Evolutionary conservation across 2,888 invertebrate genomes (phyloP).

Genomic region (Crocallis elinguaria): DNA sequence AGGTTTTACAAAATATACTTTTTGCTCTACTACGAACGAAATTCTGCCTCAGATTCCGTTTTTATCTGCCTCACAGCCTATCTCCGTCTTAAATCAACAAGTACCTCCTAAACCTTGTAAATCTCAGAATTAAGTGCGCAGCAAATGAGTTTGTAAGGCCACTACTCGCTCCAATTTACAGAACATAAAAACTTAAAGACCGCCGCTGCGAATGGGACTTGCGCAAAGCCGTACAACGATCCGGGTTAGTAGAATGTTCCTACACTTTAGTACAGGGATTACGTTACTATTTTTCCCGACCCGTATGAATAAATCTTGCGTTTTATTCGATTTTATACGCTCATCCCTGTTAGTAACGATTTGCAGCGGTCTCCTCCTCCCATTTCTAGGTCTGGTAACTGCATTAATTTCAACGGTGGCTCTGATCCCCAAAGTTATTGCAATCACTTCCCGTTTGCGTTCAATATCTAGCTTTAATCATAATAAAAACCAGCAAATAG

Average conservation of each 20-base stretch:
- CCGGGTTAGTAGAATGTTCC: slow-evolving; percentile 42
- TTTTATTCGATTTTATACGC: slow-evolving; percentile 52
- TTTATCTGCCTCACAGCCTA: slow-evolving; percentile 8
- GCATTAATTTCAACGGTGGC: slow-evolving; percentile 17
- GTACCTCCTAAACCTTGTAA: slow-evolving; percentile 28
- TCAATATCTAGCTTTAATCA: no score
- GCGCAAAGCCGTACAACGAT: slow-evolving; percentile 39
- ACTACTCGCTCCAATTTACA: slow-evolving; percentile 33
- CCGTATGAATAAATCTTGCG: slow-evolving; percentile 53
- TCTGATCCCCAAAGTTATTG: slow-evolving; percentile 24
- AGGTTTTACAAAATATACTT: no score
- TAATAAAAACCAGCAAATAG: no score
- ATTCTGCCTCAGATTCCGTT: not conserved
- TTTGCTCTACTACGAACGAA: not conserved
- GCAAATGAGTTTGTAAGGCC: slow-evolving; percentile 28
- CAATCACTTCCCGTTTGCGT: not conserved
- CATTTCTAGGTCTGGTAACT: slow-evolving; percentile 12
- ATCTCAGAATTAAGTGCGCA: slow-evolving; percentile 27
- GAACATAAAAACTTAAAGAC: slow-evolving; percentile 37
- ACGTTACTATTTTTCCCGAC: slow-evolving; percentile 48
- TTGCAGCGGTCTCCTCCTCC: slow-evolving; percentile 30
- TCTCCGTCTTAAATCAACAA: slow-evolving; percentile 26
- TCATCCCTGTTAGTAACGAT: slow-evolving; percentile 49
- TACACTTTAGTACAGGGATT: slow-evolving; percentile 55
- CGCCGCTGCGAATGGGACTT: slow-evolving; percentile 31